Percentiles rank a stretch among this genome's conserved stretches.
Conservation (phyloP, 2,888 invertebrate species). For the Papilio elwesi region DNA sequence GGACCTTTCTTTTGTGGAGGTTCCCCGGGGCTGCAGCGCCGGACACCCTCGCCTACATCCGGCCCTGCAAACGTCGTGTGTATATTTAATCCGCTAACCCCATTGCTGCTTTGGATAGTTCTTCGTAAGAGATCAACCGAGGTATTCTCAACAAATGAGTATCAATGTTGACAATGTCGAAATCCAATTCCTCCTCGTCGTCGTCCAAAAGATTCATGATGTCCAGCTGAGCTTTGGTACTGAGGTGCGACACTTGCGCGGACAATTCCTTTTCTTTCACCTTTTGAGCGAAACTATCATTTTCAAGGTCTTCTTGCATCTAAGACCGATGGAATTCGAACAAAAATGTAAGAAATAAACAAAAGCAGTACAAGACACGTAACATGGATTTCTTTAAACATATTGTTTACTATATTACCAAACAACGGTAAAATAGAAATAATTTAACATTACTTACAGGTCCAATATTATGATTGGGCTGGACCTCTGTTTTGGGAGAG, state of each 20-base stretch:
- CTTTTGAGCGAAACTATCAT: constrained; percentile 38
- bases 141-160: constrained; percentile 63
- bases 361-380: no score
- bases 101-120: constrained; percentile 42
- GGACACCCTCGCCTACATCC: no score
- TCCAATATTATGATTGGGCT: no score
- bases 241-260: constrained; percentile 7
- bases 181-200: constrained; percentile 78
- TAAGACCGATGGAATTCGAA: neutral
- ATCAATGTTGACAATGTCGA: constrained; percentile 74
- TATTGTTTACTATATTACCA: no score
- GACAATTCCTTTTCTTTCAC: constrained; percentile 41
- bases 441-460: no score
- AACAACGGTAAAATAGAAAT: no score
- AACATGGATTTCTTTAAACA: no score
- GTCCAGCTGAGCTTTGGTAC: constrained; percentile 49
- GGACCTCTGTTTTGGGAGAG: no score
- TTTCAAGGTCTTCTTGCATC: constrained; percentile 50
- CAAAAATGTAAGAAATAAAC: no score
- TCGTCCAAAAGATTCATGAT: constrained; percentile 66
- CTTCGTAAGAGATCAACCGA: constrained; percentile 56
- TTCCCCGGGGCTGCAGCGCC: no score
- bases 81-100: constrained; percentile 48
- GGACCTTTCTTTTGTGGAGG: no score
- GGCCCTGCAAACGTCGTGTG: no score